These are phyloP conservation scores for Ictalurus furcatus DNA, from an alignment of 2,113 vertebrate species.

Conservation along the genomic window DNA sequence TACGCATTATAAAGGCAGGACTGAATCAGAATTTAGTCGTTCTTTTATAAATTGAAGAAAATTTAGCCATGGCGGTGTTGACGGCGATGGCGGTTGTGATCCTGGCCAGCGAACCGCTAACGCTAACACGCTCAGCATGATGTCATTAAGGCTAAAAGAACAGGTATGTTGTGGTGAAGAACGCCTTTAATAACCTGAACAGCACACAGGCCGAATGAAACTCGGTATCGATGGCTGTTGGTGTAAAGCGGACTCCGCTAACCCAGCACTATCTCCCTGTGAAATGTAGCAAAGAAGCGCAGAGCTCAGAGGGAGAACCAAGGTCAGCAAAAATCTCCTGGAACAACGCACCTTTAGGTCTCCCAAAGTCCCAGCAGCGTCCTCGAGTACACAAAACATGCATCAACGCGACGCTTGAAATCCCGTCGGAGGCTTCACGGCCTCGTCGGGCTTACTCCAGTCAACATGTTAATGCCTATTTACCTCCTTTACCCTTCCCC, in stretches of 20 bases:
- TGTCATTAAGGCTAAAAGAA: neutral
- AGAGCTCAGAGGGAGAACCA: neutral
- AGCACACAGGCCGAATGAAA: slow-evolving; percentile 17
- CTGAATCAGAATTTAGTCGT: neutral
- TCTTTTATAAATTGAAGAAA: neutral
- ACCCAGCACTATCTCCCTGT: neutral
- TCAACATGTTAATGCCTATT: slow-evolving; percentile 63
- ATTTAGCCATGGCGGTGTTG: neutral
- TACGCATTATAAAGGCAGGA: neutral
- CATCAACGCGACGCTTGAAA: slow-evolving; percentile 53
- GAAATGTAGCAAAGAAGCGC: neutral
- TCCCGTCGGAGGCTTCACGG: slow-evolving; percentile 24
- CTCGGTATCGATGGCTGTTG: neutral
- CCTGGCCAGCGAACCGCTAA: neutral
- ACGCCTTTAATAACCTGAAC: slow-evolving; percentile 39
- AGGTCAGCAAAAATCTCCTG: slow-evolving; percentile 25
- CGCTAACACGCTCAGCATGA: neutral
- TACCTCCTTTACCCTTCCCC: slow-evolving; percentile 49
- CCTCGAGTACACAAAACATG: slow-evolving; percentile 57
- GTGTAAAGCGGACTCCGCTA: neutral
- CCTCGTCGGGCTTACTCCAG: slow-evolving; percentile 60
- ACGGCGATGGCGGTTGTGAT: neutral
- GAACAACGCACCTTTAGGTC: slow-evolving; percentile 26
- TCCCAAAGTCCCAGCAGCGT: slow-evolving; percentile 48
- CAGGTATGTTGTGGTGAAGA: slow-evolving; percentile 9